Conservation (phyloP, 1,140 invertebrate species). For the Micrasema longulum region DNA sequence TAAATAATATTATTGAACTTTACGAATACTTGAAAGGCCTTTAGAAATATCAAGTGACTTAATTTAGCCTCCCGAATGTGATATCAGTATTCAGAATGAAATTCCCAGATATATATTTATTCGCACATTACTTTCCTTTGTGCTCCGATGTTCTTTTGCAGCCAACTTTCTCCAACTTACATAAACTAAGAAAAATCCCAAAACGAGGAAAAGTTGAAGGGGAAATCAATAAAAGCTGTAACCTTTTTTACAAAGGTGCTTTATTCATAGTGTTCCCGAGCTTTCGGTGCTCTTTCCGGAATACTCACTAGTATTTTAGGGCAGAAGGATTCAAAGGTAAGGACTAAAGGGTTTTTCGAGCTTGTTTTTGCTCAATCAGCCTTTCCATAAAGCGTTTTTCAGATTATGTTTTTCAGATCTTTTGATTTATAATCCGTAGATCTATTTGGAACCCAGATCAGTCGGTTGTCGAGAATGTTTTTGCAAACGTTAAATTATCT, state of each 20-base stretch:
- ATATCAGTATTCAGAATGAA: neutral
- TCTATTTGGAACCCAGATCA: constrained; percentile 17
- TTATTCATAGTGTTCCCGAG: constrained; percentile 23
- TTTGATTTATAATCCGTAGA: constrained; percentile 27
- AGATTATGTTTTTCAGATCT: constrained; percentile 24
- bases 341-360: constrained; percentile 19
- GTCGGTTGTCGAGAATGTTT: too few species aligned
- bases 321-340: constrained; percentile 28
- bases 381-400: constrained; percentile 17
- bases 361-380: constrained; percentile 33
- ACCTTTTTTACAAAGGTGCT: constrained; percentile 30
- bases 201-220: neutral
- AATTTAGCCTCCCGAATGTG: too few species aligned
- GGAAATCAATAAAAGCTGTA: constrained; percentile 31
- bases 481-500: too few species aligned
- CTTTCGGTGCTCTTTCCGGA: constrained; percentile 16
- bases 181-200: constrained; percentile 29
- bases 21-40: too few species aligned
- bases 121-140: constrained; percentile 16
- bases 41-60: too few species aligned
- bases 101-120: constrained; percentile 12
- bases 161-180: constrained; percentile 19
- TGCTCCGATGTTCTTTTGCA: constrained; percentile 6
- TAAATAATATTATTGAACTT: too few species aligned
- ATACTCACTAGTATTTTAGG: neutral